phyloP scores from a whole-genome alignment of 2,113 vertebrate genomes.

The Taxidea taxus region DNA sequence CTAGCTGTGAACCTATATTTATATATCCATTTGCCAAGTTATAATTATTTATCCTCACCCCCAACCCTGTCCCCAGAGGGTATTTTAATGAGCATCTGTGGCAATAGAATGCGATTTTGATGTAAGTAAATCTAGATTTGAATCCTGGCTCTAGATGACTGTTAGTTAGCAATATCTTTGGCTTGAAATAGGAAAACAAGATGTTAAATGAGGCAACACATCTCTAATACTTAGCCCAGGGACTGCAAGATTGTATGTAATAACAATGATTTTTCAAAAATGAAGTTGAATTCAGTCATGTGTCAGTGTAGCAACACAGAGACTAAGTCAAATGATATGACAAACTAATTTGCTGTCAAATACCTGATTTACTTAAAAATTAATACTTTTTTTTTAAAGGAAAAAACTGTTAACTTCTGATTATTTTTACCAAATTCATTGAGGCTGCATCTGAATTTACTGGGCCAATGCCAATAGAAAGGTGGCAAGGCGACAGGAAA shows the following conservation, averaged over 20 bases:
- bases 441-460: neutral
- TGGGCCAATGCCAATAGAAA: neutral
- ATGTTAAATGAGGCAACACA: neutral
- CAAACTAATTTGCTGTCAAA: neutral
- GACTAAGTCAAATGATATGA: slow-evolving; percentile 3
- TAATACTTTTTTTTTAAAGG: neutral
- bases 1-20: neutral
- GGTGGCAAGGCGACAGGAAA: neutral
- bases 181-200: neutral
- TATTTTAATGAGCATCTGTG: neutral
- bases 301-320: neutral
- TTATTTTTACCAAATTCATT: slow-evolving; percentile 20
- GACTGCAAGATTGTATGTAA: neutral
- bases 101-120: neutral
- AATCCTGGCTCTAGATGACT: neutral
- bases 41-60: neutral
- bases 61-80: neutral
- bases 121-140: neutral
- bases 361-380: slow-evolving; percentile 5
- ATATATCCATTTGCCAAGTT: neutral
- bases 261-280: neutral
- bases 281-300: neutral
- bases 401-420: neutral
- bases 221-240: slow-evolving; percentile 5
- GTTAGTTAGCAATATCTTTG: neutral